phyloP scores from a whole-genome alignment of 1,140 invertebrate species.

The Helicorthomorpha holstii region DNA sequence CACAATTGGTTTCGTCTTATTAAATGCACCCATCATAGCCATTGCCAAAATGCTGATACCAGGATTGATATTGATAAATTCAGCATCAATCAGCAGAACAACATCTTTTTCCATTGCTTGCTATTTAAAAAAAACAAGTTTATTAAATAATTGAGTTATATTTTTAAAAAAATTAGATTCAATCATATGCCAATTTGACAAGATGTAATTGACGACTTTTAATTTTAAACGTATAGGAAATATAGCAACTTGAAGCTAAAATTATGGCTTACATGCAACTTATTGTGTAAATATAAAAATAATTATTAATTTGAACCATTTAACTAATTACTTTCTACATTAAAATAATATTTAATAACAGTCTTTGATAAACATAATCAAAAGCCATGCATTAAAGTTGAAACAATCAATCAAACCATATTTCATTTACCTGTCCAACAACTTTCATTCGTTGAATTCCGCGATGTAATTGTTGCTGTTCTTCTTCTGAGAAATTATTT shows the following conservation, averaged over 20 bases:
- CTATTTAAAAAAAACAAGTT: background rate
- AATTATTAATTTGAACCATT: too few relatives aligned
- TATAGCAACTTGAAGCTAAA: too few relatives aligned
- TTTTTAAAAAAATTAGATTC: background rate
- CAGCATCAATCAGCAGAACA: conserved; percentile 23
- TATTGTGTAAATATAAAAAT: too few relatives aligned
- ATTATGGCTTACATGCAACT: too few relatives aligned
- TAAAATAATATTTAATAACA: too few relatives aligned
- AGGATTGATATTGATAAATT: conserved; percentile 23
- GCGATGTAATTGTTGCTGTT: background rate
- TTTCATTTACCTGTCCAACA: conserved; percentile 3
- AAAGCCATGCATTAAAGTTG: too few relatives aligned
- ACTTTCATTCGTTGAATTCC: background rate
- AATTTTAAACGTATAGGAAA: conserved; percentile 5
- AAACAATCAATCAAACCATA: too few relatives aligned
- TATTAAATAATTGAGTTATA: background rate
- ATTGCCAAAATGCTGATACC: conserved; percentile 21
- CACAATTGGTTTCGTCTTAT: conserved; percentile 14
- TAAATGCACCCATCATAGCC: conserved; percentile 21
- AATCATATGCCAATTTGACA: conserved; percentile 7
- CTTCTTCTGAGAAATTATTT: conserved; percentile 9
- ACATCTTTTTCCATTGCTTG: conserved; percentile 7
- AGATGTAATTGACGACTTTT: background rate
- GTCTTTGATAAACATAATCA: too few relatives aligned
- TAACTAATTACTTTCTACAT: too few relatives aligned